Evolutionary conservation across 2,113 vertebrate genomes (phyloP).

Genomic region (Brachyhypopomus gauderio): DNA sequence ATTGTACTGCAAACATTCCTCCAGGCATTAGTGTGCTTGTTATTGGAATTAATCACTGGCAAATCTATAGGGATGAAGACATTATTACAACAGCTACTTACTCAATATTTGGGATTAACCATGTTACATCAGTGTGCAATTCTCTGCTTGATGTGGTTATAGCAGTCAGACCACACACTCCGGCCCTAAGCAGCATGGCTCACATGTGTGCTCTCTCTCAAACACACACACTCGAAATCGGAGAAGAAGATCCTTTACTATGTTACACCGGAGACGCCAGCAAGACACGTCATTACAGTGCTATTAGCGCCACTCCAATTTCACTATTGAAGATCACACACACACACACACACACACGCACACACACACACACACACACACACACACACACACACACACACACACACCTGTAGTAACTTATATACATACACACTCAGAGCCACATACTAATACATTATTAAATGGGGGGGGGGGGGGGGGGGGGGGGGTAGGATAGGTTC

Average conservation of each 20-base stretch:
- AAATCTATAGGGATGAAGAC: neutral
- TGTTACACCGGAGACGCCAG: conserved; percentile 33
- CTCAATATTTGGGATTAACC: neutral
- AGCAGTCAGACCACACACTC: neutral
- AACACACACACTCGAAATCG: conserved; percentile 16
- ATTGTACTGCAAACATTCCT: neutral
- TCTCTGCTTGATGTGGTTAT: neutral
- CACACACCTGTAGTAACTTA: conserved; percentile 4
- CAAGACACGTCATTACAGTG: conserved; percentile 17
- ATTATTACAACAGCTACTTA: neutral
- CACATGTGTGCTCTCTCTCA: neutral
- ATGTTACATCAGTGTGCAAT: neutral
- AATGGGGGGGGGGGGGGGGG: conserved; percentile 43
- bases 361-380: conserved; percentile 21
- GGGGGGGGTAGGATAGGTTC: conserved; percentile 34
- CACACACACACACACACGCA: conserved; percentile 15
- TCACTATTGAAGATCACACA: conserved; percentile 42
- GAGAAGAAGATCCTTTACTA: conserved; percentile 47
- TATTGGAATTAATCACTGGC: neutral
- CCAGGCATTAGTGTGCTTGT: neutral
- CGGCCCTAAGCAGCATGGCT: neutral
- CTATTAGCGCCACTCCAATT: conserved; percentile 43
- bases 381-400: conserved; percentile 19
- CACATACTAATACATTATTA: conserved; percentile 49
- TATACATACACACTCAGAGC: conserved; percentile 17